phyloP scores from a whole-genome alignment of 2,888 invertebrate genomes.

The Lamellibrachia satsuma region DNA sequence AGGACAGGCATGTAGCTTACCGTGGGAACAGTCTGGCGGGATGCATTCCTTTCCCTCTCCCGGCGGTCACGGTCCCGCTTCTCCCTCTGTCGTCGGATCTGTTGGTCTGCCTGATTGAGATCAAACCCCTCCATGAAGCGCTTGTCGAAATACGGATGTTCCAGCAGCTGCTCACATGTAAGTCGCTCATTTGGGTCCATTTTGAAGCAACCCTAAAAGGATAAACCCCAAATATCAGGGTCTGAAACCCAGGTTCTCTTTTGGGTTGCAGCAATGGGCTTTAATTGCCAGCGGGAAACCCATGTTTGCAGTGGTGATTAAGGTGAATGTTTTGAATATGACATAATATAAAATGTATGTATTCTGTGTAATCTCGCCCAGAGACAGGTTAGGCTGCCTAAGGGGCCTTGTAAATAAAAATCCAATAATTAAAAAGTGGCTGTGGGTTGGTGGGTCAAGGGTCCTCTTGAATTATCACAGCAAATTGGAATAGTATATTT shows the following conservation, averaged over 20 bases:
- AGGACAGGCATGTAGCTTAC: not conserved
- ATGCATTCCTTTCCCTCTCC: not conserved
- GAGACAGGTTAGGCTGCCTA: no score
- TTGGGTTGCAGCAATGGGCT: not conserved
- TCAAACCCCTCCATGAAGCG: slow-evolving; percentile 26
- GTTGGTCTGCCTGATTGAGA: not conserved
- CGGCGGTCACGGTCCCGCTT: not conserved
- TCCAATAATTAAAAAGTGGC: no score
- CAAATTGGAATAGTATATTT: no score
- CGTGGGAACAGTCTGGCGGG: not conserved
- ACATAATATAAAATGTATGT: not conserved
- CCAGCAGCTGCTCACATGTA: slow-evolving; percentile 88
- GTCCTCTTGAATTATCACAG: no score
- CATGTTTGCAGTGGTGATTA: not conserved
- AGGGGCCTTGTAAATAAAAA: no score
- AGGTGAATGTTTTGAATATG: not conserved
- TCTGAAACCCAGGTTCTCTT: not conserved
- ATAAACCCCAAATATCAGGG: not conserved
- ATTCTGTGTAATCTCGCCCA: no score
- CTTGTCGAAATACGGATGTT: slow-evolving; percentile 87
- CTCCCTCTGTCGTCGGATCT: not conserved
- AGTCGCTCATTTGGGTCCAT: slow-evolving; percentile 91
- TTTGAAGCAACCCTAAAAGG: slow-evolving; percentile 86
- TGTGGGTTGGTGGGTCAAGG: no score
- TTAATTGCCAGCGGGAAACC: not conserved